Evolutionary conservation across 37 sponge, comb jelly and placozoan genomes (phyloP), one percentile per base, ranked within the genome.

Genomic region (Haliclona indistincta): DNA sequence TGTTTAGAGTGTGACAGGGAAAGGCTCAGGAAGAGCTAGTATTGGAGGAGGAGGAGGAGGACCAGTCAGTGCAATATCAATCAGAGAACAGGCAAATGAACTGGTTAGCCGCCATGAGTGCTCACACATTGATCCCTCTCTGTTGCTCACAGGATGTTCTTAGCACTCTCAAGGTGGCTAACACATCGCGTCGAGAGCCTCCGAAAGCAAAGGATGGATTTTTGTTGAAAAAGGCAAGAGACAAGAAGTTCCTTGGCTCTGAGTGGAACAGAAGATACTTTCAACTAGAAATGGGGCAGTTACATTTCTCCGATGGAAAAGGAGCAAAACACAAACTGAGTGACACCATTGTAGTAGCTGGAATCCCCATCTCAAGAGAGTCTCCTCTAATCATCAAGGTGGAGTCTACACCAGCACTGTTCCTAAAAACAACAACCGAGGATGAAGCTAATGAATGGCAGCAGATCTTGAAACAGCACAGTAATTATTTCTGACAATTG

Each of bases 241-340:
- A 77, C 34, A 78, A 82, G 22, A 89, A 78, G 54, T 20, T 58
- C n/a, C 28, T 58, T 6, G 60, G 60, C 22, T n/a, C 60, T 25
- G 78, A 79, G 52, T 93, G 90, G 90, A 49, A 63, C 34, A 89
- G 75, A 81, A 70, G 87, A 52, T 89, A 77, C 56, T 80, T 93
- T 68, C 82, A 89, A 40, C 65, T 93, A 0, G 94, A 93, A 47
- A n/a, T 56, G 10, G 49, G 90, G 22, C 61, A 89, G 41, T 77
- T 93, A 4, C 84, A 89, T 52, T 85, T 75, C 64, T 86, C 81
- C 73, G 77, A 78, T 25, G 47, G 53, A 2, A 73, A 89, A 61
- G 94, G 85, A 38, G 68, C 76, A 32, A 89, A 82, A 43, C 72
- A 81, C 29, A 69, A 40, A 42, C 49, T 45, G 25, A 26, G 76